A percentile compares a stretch with the other conserved stretches of the same genome.
These are phyloP conservation scores for human (Homo sapiens) DNA, from an alignment of 2,113 vertebrate species.

Conservation along the genomic window GRCh38 chr9:28540501-28541000, in stretches of 20 bases:
- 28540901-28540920: slow-evolving; percentile 32
- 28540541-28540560: too few species aligned
- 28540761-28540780: background rate
- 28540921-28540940: slow-evolving; percentile 13
- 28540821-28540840: background rate
- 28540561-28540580: background rate
- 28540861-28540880: background rate
- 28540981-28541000: background rate
- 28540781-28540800: background rate
- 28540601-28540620: background rate
- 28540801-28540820: background rate
- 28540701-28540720: background rate
- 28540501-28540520: too few species aligned
- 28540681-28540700: background rate
- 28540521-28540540: too few species aligned
- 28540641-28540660: background rate
- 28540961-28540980: slow-evolving; percentile 28
- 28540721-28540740: background rate
- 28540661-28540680: background rate
- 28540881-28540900: background rate
- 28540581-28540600: background rate
- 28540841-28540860: background rate
- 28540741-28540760: background rate
- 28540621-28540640: background rate
- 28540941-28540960: background rate